Evolutionary conservation across 2,113 vertebrate genomes (phyloP), one percentile per base, ranked within the genome.

Genomic region (Solea solea): DNA sequence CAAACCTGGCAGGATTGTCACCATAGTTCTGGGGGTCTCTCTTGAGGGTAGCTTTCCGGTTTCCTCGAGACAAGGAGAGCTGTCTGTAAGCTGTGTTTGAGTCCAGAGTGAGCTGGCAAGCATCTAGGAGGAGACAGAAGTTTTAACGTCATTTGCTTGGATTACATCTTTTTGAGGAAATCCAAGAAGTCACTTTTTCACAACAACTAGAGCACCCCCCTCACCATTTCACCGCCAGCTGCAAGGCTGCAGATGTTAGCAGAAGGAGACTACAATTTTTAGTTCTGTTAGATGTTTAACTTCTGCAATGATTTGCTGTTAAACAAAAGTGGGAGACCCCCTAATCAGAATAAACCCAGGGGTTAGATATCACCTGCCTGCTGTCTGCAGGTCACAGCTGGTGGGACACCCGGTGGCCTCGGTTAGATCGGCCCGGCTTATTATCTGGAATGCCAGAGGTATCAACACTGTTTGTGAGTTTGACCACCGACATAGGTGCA

Each of bases 401-500:
- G 87, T 94, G 91, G 86, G 91, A 87, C 70, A 90, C 83, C 73
- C 91, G 90, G 25, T 41, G 81, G 72, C 67, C 61, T 78, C 84
- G 83, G 56, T 86, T 76, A 90, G 87, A 85, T 81, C 88, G 86
- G 89, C 67, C 74, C 64, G 90, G 82, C 71, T 83, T 93, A 88
- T 93, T 40, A 93, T 94, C 94, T 93, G 93, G 89, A 94, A 93
- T 88, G 80, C 91, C 92, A 89, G 89, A 91, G 90, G 88, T 86
- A 90, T 89, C 78, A 71, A 89, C 80, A 90, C 80, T 78, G 88
- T 81, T 89, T 88, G 82, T 86, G 87, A 91, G 74, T 75, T 68
- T 83, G 69, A 79, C 74, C 80, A 72, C 81, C 80, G 79, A 83
- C 83, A 81, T 65, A 84, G 7, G 60, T 73, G n/a, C 61, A 63